Evolutionary conservation across 92 coral and sea anemone species (phyloP).

Genomic region (Phenganax subtilis): DNA sequence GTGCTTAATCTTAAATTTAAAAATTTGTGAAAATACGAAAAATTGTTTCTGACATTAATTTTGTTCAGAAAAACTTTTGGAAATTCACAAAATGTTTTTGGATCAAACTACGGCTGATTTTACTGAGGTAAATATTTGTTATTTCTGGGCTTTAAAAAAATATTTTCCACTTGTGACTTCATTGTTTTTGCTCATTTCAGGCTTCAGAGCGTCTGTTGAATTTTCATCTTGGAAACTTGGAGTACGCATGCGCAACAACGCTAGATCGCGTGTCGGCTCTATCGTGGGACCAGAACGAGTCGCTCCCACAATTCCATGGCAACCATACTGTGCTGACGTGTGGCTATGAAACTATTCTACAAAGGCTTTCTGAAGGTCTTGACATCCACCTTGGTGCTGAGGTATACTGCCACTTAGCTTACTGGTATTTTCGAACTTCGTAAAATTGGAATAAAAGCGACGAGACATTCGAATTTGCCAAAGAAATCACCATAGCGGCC

Average conservation of each 20-base stretch:
- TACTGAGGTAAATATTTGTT: slow-evolving; percentile 54
- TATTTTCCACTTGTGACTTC: no score
- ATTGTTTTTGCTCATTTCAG: slow-evolving; percentile 44
- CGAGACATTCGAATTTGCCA: no score
- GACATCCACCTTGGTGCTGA: slow-evolving; percentile 60
- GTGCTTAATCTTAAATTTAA: no score
- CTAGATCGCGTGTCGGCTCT: slow-evolving; percentile 74
- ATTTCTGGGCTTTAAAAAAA: background rate
- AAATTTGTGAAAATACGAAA: background rate
- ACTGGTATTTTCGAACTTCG: no score
- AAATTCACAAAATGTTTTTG: slow-evolving; percentile 73
- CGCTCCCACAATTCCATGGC: slow-evolving; percentile 83
- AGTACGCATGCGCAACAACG: slow-evolving; percentile 86
- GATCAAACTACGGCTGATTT: slow-evolving; percentile 67
- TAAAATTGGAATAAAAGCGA: no score
- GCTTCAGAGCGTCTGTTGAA: slow-evolving; percentile 70
- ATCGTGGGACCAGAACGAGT: slow-evolving; percentile 95
- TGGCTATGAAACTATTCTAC: slow-evolving; percentile 67
- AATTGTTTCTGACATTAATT: background rate
- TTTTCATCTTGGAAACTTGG: slow-evolving; percentile 94
- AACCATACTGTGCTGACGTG: slow-evolving; percentile 80
- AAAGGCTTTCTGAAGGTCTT: slow-evolving; percentile 62
- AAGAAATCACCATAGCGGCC: no score
- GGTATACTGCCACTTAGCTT: slow-evolving; percentile 29
- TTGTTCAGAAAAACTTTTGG: slow-evolving; percentile 66